These are phyloP conservation scores for Aleadryas rufinucha DNA, from an alignment of 2,113 vertebrate species.

Conservation along the genomic window DNA sequence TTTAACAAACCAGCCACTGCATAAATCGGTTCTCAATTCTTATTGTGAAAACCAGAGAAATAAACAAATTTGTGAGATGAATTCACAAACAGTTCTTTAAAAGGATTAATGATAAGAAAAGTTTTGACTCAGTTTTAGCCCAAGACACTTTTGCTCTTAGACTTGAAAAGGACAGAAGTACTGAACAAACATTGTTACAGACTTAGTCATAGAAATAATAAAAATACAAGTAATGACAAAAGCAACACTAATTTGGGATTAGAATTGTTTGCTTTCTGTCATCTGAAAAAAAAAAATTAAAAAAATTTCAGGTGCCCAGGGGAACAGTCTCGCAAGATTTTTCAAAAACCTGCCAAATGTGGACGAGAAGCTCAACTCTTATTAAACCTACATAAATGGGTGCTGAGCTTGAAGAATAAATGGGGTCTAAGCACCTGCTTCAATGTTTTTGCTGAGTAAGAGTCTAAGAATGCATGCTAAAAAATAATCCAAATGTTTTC, in stretches of 20 bases:
- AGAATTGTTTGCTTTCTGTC: neutral
- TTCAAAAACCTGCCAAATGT: neutral
- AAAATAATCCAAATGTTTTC: slow-evolving; percentile 2
- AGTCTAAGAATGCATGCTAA: neutral
- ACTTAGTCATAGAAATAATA: neutral
- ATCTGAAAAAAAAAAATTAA: neutral
- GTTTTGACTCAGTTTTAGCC: neutral
- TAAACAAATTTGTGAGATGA: neutral
- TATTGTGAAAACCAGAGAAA: slow-evolving; percentile 7
- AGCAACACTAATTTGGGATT: neutral
- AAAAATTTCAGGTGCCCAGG: neutral
- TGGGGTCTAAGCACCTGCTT: slow-evolving; percentile 3
- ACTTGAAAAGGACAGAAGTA: neutral
- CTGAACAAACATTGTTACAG: neutral
- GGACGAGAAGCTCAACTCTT: neutral
- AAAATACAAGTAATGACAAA: neutral
- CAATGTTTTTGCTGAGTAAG: neutral
- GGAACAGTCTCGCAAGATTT: neutral
- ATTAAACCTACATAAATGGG: neutral
- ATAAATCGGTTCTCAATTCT: neutral
- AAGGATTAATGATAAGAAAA: neutral
- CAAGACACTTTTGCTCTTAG: neutral
- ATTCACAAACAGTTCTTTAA: neutral
- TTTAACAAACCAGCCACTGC: neutral
- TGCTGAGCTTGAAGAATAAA: neutral